Conservation (phyloP, 2,797 vertebrate species). For the Peromyscus attwateri region DNA sequence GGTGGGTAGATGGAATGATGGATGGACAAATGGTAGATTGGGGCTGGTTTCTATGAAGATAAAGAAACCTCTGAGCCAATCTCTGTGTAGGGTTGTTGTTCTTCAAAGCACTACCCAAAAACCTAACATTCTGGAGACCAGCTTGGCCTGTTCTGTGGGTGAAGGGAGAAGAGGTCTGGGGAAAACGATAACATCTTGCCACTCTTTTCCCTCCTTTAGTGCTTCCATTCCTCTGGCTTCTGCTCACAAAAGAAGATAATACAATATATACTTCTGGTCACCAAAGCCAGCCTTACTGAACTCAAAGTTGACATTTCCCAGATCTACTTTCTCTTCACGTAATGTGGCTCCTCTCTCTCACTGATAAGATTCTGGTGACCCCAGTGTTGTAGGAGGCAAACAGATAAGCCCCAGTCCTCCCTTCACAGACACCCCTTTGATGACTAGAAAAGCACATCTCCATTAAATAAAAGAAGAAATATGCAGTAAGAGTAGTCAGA, state of each 20-base stretch:
- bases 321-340: conserved; percentile 35
- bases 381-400: conserved; percentile 23
- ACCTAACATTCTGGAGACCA: not conserved
- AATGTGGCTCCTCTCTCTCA: conserved; percentile 15
- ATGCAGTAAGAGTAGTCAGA: not conserved
- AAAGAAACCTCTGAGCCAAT: not conserved
- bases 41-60: not conserved
- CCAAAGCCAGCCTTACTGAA: not conserved
- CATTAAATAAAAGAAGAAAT: not conserved
- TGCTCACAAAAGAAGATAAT: conserved; percentile 48
- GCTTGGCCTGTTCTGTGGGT: not conserved
- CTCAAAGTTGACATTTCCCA: conserved; percentile 57
- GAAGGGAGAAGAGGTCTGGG: not conserved
- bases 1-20: not conserved
- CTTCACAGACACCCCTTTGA: conserved; percentile 43
- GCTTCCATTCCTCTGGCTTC: not conserved
- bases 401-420: conserved; percentile 58
- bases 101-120: not conserved
- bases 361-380: conserved; percentile 50
- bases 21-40: not conserved
- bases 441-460: conserved; percentile 26
- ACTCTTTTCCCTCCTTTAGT: not conserved
- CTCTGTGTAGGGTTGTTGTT: not conserved
- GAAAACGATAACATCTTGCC: not conserved
- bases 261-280: not conserved